These are phyloP conservation scores for Hemitrygon akajei DNA, from an alignment of 2,797 vertebrate species.

Conservation along the genomic window DNA sequence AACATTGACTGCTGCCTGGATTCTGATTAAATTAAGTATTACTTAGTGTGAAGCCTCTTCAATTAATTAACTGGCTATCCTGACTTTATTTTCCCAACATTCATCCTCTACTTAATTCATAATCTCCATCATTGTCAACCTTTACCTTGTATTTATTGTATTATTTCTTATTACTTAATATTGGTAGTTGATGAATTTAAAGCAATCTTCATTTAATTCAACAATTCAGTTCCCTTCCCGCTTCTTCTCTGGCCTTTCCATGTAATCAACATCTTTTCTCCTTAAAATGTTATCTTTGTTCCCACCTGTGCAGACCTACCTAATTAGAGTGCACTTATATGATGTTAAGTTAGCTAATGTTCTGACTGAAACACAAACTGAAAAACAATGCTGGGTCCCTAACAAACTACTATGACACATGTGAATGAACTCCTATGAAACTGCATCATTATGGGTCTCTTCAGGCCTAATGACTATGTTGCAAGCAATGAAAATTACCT, in stretches of 20 bases:
- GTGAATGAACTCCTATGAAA: neutral
- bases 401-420: neutral
- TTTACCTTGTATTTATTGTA: neutral
- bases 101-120: neutral
- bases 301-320: neutral
- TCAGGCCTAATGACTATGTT: too few species aligned
- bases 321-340: neutral
- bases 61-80: neutral
- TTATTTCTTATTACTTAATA: neutral
- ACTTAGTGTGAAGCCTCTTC: neutral
- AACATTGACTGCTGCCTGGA: neutral
- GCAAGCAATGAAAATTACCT: neutral
- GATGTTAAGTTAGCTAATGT: neutral
- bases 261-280: neutral
- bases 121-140: neutral
- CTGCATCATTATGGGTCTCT: neutral
- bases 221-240: neutral
- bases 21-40: neutral
- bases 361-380: neutral
- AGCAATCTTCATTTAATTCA: neutral
- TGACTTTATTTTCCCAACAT: neutral
- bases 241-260: neutral
- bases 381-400: neutral
- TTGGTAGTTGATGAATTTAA: neutral
- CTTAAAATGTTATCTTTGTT: neutral